A percentile compares a stretch with the other conserved stretches of the same genome.
Evolutionary conservation across 2,797 vertebrate species (phyloP).

Genomic region (Liparis tanakae): DNA sequence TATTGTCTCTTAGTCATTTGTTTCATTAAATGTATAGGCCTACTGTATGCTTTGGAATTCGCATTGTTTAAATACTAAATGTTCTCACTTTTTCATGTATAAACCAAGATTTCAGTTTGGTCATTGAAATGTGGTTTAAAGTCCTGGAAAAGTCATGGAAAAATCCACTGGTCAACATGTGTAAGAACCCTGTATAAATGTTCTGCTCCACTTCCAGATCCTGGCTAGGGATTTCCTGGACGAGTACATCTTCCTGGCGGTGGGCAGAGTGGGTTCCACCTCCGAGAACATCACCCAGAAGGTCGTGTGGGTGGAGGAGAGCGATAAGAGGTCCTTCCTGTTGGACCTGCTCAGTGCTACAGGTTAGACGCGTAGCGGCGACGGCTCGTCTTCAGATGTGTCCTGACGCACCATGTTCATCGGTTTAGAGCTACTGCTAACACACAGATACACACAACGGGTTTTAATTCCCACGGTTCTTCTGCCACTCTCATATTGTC

Average conservation of each 20-base stretch:
- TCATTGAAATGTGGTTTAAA: no score
- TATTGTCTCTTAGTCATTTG: no score
- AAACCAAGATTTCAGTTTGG: no score
- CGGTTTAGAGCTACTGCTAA: not conserved
- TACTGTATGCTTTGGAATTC: no score
- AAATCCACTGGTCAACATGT: no score
- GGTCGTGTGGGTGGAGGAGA: constrained; percentile 96
- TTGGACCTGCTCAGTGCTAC: constrained; percentile 94
- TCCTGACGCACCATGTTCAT: not conserved
- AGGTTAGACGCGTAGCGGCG: constrained; percentile 77
- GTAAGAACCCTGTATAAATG: no score
- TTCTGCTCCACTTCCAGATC: constrained; percentile 79
- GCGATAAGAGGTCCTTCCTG: constrained; percentile 94
- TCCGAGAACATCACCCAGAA: constrained; percentile 98
- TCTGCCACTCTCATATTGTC: constrained; percentile 28
- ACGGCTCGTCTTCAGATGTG: no score
- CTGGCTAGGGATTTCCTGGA: constrained; percentile 97
- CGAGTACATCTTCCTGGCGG: constrained; percentile 96
- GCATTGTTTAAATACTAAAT: no score
- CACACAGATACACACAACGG: not conserved
- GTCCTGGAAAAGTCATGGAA: no score
- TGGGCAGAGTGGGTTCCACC: constrained; percentile 96
- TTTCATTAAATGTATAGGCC: no score
- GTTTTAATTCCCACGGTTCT: constrained; percentile 33
- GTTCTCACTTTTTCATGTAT: no score